Evolutionary conservation across 2,888 invertebrate genomes (phyloP), one percentile per base, ranked within the genome.

Genomic region (Drosophila crucigera): DNA sequence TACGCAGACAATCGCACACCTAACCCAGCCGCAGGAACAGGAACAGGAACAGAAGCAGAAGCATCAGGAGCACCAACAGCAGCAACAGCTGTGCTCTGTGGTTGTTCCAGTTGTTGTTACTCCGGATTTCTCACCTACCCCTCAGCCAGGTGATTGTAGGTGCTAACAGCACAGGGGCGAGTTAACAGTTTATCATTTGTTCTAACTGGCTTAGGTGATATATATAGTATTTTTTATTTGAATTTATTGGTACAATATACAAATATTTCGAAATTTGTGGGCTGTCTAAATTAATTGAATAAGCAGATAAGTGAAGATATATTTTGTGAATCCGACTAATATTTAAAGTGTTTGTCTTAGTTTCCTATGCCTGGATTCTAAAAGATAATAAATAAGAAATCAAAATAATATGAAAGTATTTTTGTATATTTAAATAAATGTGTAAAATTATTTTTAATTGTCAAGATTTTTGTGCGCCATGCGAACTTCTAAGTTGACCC

Each of bases 1-100:
- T 87, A 87, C 87, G 74, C 78, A 84, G 82, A 84, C 85, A 84
- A 74, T 84, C 79, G 67, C 60, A 76, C 71, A 78, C 71, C 75
- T 64, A 78, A 41, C 43, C 65, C 31, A 68, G 77, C 70, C 53
- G 62, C 63, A 73, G 60, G 50, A 68, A 37, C 43, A 14, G 43
- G 22, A 43, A 6, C 43, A 43, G n/a, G n/a, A 41, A 11, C 41
- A 39, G 31, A 19, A 64, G 35, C 25, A 56, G 41, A 10, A 52
- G 31, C 11, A 37, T 33, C 35, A 62, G 39, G n/a, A 33, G 47
- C 7, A 47, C 4, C 47, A 39, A 50, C 16, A 62, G 62, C 41
- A 70, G 39, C 78, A 65, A 67, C 84, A 75, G 76, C 72, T 78
- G 71, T 72, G 84, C 78, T 67, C 72, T 71, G 68, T 56, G 71